Base-by-base conservation (phyloP, 2,888 invertebrate genomes). In the Hydrotaea cyrtoneurina region DNA sequence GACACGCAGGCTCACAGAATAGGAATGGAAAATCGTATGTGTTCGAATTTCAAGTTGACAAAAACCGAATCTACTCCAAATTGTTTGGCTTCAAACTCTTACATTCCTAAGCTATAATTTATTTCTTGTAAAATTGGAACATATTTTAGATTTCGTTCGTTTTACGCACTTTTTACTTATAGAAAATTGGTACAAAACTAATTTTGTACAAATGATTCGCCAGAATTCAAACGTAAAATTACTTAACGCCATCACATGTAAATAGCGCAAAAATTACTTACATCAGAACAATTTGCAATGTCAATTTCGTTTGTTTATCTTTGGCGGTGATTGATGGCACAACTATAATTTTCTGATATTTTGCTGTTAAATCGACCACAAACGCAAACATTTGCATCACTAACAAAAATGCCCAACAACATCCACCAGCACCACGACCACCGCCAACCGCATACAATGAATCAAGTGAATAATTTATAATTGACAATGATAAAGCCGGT, bases 291-390 rank as follows among this genome's bases (percentile, higher is more conserved):
- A 50, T 50, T 50, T 50, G 50, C n/a, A 8, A 50, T 50, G 15
- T 4, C 50, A 50, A 31, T 50, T 50, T 50, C n/a, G n/a, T 66
- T 66, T 43, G 43, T 39, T 66, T 11, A 66, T 39, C 36, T 64
- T n/a, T 66, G 39, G 11, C 1, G 39, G 66, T 69, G 39, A 69
- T 69, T 69, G 69, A 69, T 69, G 66, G 36, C 23, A 15, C 23
- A 23, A 69, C 43, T 46, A 43, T 66, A 43, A n/a, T 64, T 36
- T 64, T 64, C 36, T 19, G 43, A 69, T 36, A 75, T 84, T 80
- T 84, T 75, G 53, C 55, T 17, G 17, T 43, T 78, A 78, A 76
- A 84, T 78, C 66, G 78, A 81, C 75, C 78, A 76, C 78, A 73
- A 84, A 57, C 64, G 50, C 46, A 84, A 76, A 81, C 84, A 84